phyloP scores from a whole-genome alignment of 1,140 invertebrate genomes.

The Bombus cullumanus region DNA sequence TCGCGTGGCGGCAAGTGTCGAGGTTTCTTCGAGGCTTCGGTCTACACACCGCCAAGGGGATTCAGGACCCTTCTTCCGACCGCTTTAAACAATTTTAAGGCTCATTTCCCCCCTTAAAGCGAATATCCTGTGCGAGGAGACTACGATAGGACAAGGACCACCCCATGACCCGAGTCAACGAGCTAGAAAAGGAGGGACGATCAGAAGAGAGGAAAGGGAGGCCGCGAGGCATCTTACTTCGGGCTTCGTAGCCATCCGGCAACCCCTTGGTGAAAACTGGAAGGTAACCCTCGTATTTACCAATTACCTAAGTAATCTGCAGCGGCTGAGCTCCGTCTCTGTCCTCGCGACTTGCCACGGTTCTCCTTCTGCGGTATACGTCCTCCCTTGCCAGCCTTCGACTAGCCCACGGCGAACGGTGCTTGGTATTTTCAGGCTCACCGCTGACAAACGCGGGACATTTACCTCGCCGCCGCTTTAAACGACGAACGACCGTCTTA shows the following conservation, averaged over 20 bases:
- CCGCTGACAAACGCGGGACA: conserved; percentile 66
- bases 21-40: conserved; percentile 60
- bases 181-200: conserved; percentile 24
- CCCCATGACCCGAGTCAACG: not conserved
- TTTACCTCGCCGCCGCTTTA: conserved; percentile 38
- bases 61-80: conserved; percentile 75
- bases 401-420: conserved; percentile 66
- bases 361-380: conserved; percentile 62
- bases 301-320: conserved; percentile 83
- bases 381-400: conserved; percentile 47
- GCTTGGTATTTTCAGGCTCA: conserved; percentile 14
- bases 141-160: conserved; percentile 1
- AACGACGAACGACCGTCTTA: conserved; percentile 53
- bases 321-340: conserved; percentile 73
- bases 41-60: conserved; percentile 58
- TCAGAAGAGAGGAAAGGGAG: conserved; percentile 50
- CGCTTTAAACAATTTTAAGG: conserved; percentile 84
- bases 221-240: conserved; percentile 70
- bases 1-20: conserved; percentile 58
- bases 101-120: conserved; percentile 83
- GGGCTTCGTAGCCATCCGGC: conserved; percentile 57
- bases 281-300: conserved; percentile 82
- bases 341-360: conserved; percentile 71
- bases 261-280: conserved; percentile 74
- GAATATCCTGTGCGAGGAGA: conserved; percentile 76